phyloP scores from a whole-genome alignment of 35 echinoderm and acorn worm species.

The Lytechinus variegatus region DNA sequence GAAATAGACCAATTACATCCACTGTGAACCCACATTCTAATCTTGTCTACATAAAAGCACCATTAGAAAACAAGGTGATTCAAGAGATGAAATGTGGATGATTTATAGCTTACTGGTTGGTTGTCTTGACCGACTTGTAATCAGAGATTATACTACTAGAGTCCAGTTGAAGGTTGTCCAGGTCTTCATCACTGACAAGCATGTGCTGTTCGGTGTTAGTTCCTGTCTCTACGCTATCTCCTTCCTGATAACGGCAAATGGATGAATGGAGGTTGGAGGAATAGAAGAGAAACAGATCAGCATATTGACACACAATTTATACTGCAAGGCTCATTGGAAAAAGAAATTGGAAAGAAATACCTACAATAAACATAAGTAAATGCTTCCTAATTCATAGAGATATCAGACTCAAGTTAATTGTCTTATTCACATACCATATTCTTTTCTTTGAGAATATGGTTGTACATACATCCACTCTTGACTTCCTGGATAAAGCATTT shows the following conservation, averaged over 20 bases:
- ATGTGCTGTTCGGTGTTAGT: slow-evolving; percentile 69
- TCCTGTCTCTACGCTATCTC: slow-evolving; percentile 50
- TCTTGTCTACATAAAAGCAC: not conserved
- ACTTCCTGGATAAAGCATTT: too few species aligned
- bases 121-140: slow-evolving; percentile 92
- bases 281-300: too few species aligned
- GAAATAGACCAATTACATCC: not conserved
- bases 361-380: too few species aligned
- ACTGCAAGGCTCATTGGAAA: too few species aligned
- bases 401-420: too few species aligned
- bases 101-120: slow-evolving; percentile 84
- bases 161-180: slow-evolving; percentile 51
- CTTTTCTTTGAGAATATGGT: too few species aligned
- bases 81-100: not conserved
- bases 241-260: slow-evolving; percentile 42
- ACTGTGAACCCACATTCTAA: not conserved
- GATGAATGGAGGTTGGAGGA: not conserved
- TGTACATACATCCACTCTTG: too few species aligned
- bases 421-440: too few species aligned
- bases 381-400: too few species aligned
- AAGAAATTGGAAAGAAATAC: too few species aligned
- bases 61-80: not conserved
- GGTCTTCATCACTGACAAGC: slow-evolving; percentile 60
- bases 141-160: slow-evolving; percentile 65
- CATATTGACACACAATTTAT: too few species aligned